Evolutionary conservation across 2,113 vertebrate genomes (phyloP).

Genomic region (Pterocles gutturalis): DNA sequence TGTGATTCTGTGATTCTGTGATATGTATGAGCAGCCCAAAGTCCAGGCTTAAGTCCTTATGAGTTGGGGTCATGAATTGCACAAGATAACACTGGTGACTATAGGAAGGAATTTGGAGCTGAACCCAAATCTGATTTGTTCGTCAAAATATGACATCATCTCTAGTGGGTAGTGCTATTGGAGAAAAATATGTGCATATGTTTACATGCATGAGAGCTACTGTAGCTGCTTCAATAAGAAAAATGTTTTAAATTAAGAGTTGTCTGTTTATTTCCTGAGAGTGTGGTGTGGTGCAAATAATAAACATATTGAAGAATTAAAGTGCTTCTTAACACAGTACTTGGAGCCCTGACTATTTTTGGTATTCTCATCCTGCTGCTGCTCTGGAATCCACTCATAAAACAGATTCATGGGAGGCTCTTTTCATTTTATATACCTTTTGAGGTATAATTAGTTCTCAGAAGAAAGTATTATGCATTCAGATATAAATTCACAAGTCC

Average conservation of each 20-base stretch:
- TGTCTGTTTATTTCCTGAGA: background rate
- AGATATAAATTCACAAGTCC: background rate
- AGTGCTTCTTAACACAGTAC: background rate
- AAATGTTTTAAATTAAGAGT: slow-evolving; percentile 37
- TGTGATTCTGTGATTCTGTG: too few species aligned
- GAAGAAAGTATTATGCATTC: slow-evolving; percentile 4
- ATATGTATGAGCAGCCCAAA: background rate
- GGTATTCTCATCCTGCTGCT: background rate
- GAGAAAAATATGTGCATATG: background rate
- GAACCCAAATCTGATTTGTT: background rate
- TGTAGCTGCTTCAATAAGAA: background rate
- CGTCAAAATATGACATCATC: background rate
- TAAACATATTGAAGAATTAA: slow-evolving; percentile 11
- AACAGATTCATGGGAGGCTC: slow-evolving; percentile 1
- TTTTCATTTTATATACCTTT: slow-evolving; percentile 37
- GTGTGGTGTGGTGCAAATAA: background rate
- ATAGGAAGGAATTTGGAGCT: background rate
- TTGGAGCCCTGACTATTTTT: slow-evolving; percentile 41
- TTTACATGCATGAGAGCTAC: background rate
- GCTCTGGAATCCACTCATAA: slow-evolving; percentile 35
- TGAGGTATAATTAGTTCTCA: slow-evolving; percentile 3
- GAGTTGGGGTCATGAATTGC: background rate
- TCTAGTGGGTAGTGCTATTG: background rate
- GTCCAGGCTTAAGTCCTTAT: background rate
- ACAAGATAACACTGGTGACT: background rate